Base-by-base conservation (phyloP, 2,888 invertebrate genomes). In the Habroteleia sp. region DNA sequence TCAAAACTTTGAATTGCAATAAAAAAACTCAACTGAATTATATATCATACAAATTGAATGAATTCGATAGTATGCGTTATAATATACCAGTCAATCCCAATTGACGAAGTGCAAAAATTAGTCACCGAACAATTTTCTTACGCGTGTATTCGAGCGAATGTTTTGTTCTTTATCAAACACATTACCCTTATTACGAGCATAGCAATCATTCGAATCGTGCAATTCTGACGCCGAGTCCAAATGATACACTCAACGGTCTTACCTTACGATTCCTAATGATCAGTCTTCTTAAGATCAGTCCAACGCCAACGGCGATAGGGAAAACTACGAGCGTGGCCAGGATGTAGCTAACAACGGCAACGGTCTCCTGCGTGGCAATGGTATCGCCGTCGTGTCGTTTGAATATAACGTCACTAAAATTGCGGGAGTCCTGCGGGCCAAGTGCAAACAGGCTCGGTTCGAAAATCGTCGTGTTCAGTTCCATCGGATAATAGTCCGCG, bases 201-300 rank as follows among this genome's bases (percentile, higher is more conserved):
- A 33, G 54, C 27, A 66, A 66, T 66, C 63, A 63, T 8, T 16
- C 25, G 11, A 50, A 31, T 17, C 23, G 41, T 50, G 29, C 31
- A 39, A 7, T 44, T 41, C 14, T 33, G 25, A 25, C 25, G 11
- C 5, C 2, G 25, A 8, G 1, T 10, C 10, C 3, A 39, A 63
- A 62, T 56, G 56, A 46, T 46, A 46, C 48, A 48, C 35, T 54
- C 62, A 4, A 7, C 10, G n/a, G 16, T 66, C 81, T 84, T 77
- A 88, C 88, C 87, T 88, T 88, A 82, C 88, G 87, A 84, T 88
- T 88, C 81, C 85, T 88, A 84, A 88, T 84, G 79, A 88, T 87
- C 87, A 88, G 86, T 87, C 88, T 87, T 87, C 88, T 86, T 62
- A 88, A 83, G 75, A 88, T 88, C 78, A 88, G 87, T 62, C 84